Percentiles rank a stretch among this genome's conserved stretches.
Evolutionary conservation across 53 echinoderm and acorn worm genomes (phyloP).

Genomic region (Henricia sp.): DNA sequence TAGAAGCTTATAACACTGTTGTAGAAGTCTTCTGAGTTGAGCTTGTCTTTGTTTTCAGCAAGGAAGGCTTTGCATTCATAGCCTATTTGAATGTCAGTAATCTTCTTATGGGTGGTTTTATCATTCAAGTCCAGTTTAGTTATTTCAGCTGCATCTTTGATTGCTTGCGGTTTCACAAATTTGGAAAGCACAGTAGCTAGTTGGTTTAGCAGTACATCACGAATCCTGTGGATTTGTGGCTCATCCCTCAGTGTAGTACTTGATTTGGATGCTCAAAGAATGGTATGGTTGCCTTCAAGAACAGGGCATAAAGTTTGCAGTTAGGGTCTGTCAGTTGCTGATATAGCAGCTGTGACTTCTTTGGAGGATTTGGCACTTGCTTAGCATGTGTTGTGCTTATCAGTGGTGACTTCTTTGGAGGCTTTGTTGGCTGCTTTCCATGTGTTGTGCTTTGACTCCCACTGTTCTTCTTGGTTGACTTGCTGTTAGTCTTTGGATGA

Average conservation of each 20-base stretch:
- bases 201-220: conserved; percentile 54
- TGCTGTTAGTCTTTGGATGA: not conserved
- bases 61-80: conserved; percentile 36
- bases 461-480: not conserved
- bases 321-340: not conserved
- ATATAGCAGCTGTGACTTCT: too few species aligned
- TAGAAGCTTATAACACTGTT: conserved; percentile 39
- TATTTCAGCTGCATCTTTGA: conserved; percentile 33
- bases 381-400: too few species aligned
- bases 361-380: too few species aligned
- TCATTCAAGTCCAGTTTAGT: conserved; percentile 43
- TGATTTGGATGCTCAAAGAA: not conserved
- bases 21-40: conserved; percentile 23
- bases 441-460: not conserved
- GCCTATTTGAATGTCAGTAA: conserved; percentile 41
- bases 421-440: not conserved
- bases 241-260: conserved; percentile 40
- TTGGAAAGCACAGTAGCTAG: conserved; percentile 29
- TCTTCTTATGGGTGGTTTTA: conserved; percentile 30
- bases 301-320: conserved; percentile 3
- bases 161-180: conserved; percentile 50
- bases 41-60: conserved; percentile 35
- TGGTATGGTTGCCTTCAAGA: not conserved
- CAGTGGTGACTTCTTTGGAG: not conserved
- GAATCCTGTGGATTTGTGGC: conserved; percentile 48